Evolutionary conservation across 2,113 vertebrate species (phyloP).

Genomic region (Oncorhynchus clarkii): DNA sequence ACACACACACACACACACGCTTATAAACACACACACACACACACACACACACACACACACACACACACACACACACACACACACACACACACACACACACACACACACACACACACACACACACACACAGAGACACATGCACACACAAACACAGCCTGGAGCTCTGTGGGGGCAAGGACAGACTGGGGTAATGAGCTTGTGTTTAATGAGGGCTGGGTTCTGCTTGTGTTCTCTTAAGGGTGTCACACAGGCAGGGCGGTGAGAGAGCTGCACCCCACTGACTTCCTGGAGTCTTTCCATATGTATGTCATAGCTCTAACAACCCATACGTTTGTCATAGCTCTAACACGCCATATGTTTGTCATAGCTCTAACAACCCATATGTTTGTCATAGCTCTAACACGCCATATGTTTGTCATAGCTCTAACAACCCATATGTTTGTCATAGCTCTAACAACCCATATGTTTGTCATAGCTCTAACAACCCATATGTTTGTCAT

Average conservation of each 20-base stretch:
- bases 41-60: no score
- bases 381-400: no score
- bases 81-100: not conserved
- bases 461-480: no score
- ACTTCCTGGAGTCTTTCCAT: not conserved
- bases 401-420: no score
- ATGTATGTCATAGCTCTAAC: not conserved
- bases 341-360: not conserved
- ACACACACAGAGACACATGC: not conserved
- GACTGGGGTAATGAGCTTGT: not conserved
- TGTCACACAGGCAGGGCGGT: not conserved
- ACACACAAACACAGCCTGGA: not conserved
- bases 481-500: no score
- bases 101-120: not conserved
- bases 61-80: no score
- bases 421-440: no score
- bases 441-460: no score
- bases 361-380: no score
- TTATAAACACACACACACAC: not conserved
- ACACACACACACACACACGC: no score
- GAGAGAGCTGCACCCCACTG: not conserved
- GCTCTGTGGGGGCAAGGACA: not conserved
- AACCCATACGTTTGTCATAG: not conserved
- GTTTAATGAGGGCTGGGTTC: not conserved
- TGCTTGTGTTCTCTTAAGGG: constrained; percentile 8